Evolutionary conservation across 1,140 invertebrate species (phyloP).

Genomic region (Caligus rogercresseyi): DNA sequence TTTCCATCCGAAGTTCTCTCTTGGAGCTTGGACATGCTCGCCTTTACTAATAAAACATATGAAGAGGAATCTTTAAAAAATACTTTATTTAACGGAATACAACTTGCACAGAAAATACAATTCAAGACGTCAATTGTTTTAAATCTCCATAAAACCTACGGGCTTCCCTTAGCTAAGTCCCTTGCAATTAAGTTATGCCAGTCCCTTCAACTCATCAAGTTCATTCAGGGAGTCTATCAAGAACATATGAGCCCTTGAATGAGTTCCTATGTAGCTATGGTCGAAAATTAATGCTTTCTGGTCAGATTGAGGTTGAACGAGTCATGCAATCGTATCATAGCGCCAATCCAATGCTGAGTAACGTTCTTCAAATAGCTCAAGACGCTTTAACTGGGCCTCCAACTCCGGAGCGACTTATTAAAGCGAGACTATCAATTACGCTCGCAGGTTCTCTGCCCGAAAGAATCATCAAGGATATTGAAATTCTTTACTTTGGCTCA

Average conservation of each 20-base stretch:
- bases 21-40: background rate
- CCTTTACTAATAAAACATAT: background rate
- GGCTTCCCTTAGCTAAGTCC: background rate
- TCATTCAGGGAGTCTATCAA: background rate
- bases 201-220: background rate
- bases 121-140: background rate
- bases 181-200: background rate
- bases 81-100: background rate
- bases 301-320: background rate
- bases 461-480: background rate
- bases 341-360: background rate
- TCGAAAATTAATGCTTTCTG: background rate
- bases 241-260: background rate
- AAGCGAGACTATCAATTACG: background rate
- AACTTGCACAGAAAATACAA: background rate
- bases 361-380: background rate
- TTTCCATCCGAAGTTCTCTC: background rate
- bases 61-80: background rate
- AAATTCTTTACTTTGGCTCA: conserved; percentile 25
- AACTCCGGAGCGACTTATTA: background rate
- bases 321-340: background rate
- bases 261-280: background rate
- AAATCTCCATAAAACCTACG: background rate
- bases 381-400: background rate
- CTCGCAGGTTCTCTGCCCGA: background rate